Percentiles rank a stretch among this genome's conserved stretches.
Evolutionary conservation across 1,140 invertebrate species (phyloP).

Genomic region (Harlomillsia oculata): DNA sequence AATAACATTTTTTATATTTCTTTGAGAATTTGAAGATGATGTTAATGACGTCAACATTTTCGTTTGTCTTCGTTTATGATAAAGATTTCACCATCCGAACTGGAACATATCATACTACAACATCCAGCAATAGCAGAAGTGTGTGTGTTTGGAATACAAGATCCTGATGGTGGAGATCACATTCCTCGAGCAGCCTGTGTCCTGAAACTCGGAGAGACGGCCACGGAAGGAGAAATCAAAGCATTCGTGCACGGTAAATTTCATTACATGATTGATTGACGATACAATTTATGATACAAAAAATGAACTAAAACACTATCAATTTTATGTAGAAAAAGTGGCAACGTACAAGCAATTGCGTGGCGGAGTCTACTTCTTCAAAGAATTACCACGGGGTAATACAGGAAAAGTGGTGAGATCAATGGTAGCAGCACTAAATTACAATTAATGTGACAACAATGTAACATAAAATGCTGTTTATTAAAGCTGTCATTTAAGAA

Average conservation of each 20-base stretch:
- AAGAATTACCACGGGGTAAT: conserved; percentile 25
- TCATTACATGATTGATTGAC: background rate
- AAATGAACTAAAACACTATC: background rate
- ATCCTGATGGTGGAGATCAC: conserved; percentile 34
- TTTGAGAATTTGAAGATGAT: background rate
- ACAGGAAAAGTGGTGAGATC: conserved; percentile 31
- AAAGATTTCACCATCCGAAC: conserved; percentile 35
- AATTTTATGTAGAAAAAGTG: conserved; percentile 36
- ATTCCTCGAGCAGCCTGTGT: conserved; percentile 29
- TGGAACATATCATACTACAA: conserved; percentile 28
- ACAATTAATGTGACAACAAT: background rate
- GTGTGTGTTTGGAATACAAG: conserved; percentile 37
- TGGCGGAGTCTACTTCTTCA: conserved; percentile 30
- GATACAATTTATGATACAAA: background rate
- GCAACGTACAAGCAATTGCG: conserved; percentile 31
- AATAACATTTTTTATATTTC: background rate
- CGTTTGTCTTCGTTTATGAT: background rate
- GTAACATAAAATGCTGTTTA: no score
- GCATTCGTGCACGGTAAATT: conserved; percentile 23
- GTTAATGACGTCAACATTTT: background rate
- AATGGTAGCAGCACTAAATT: conserved; percentile 17
- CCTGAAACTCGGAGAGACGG: conserved; percentile 12
- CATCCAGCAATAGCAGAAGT: conserved; percentile 46
- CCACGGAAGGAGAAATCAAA: conserved; percentile 13
- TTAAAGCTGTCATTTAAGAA: no score